Evolutionary conservation across 2,797 vertebrate genomes (phyloP), one percentile per base, ranked within the genome.

Genomic region (Aphelocoma californica): DNA sequence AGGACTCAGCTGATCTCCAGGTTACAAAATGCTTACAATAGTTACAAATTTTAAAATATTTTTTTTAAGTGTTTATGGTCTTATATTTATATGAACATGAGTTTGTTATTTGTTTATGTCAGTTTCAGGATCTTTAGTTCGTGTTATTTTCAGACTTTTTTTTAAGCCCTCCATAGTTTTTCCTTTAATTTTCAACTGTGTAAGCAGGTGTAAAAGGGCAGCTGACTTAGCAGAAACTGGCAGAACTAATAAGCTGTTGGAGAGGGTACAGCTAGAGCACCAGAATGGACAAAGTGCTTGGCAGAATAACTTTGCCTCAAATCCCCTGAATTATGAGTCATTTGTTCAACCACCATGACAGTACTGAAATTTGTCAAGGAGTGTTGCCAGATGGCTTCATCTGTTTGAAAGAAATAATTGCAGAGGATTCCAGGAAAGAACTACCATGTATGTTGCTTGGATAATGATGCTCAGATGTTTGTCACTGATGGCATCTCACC

Each of bases 1-100:
- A 97, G 81, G 97, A 97, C 86, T 97, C 98, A 19, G 42, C 95
- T 81, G 91, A 98, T 89, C 97, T 99, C 62, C 98, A 99, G 99
- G 99, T 99, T 97, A 75, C 28, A 75, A 58, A 60, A 75, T 44
- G 38, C 26, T 67, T 58, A 51, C 3, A 51, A 38, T 69, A 65
- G 12, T 71, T 84, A 38, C 1, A 45, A 61, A 78, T 36, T 61
- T n/a, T 85, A 11, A 32, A n/a, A 31, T 19, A 11, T 65, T 74
- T 18, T 75, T 92, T 86, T 65, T 18, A 34, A 65, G 4, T 87
- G 44, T 69, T 71, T 44, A 21, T 73, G 19, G 2, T 10, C 83
- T 79, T 75, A 8, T 69, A 47, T 66, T 91, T 67, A 14, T 64
- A 51, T 42, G 23, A 60, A 44, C 6, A 9, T 23, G 25, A 62